A percentile compares a stretch with the other conserved stretches of the same genome.
Evolutionary conservation across 92 coral and sea anemone species (phyloP).

Genomic region (Heteractis magnifica): DNA sequence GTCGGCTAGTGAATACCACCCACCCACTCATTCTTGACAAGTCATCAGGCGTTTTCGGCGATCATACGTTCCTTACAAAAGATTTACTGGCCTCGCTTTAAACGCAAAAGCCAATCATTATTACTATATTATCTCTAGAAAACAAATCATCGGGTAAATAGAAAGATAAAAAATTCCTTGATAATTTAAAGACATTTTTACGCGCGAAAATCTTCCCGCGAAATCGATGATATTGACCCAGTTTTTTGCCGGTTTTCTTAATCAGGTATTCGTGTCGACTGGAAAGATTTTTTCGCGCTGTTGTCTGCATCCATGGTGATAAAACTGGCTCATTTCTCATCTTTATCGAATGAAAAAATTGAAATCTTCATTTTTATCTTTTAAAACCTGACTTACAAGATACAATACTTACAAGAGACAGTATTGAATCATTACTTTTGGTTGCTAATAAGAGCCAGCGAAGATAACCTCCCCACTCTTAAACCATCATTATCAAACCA

Average conservation of each 20-base stretch:
- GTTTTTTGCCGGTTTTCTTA: conserved; percentile 2
- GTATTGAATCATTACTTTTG: neutral
- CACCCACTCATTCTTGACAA: conserved; percentile 12
- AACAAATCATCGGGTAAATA: neutral
- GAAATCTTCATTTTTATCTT: neutral
- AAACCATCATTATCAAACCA: neutral
- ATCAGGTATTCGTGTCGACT: neutral
- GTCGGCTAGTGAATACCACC: neutral
- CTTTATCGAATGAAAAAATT: neutral
- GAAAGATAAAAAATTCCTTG: neutral
- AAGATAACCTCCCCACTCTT: neutral
- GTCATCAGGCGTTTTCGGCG: neutral
- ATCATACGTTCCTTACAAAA: neutral
- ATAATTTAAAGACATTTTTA: neutral
- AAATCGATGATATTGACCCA: conserved; percentile 4
- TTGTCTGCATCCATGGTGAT: conserved; percentile 31
- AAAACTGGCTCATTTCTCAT: neutral
- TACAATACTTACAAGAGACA: neutral
- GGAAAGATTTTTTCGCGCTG: conserved; percentile 19
- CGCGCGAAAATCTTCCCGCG: conserved; percentile 23
- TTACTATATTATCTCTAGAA: neutral
- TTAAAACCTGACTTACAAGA: neutral
- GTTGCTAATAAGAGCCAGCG: neutral
- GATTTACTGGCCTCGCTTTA: neutral
- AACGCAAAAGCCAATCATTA: neutral